Conservation (phyloP, 2,113 vertebrate genomes). For the Onychorhynchus coronatus region DNA sequence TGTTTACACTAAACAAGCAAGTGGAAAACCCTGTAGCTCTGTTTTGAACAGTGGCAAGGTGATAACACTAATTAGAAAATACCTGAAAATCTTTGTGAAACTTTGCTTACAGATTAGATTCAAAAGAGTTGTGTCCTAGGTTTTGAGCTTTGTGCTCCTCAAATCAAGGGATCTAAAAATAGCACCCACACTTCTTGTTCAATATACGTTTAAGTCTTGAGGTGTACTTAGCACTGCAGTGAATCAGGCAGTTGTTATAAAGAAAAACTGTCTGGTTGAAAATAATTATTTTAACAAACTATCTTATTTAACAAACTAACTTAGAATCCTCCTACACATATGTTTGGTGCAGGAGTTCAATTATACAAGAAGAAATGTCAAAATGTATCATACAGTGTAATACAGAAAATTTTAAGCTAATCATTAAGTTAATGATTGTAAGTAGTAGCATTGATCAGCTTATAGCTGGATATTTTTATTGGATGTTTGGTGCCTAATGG, state of each 20-base stretch:
- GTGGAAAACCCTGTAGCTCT: not conserved
- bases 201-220: not conserved
- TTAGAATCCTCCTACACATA: not conserved
- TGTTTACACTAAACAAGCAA: not conserved
- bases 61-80: not conserved
- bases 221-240: not conserved
- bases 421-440: not conserved
- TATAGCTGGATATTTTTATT: not conserved
- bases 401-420: not conserved
- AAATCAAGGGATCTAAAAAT: not conserved
- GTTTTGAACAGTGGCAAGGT: not conserved
- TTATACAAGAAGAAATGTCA: not conserved
- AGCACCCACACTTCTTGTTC: not conserved
- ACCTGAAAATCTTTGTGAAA: not conserved
- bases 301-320: not conserved
- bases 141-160: not conserved
- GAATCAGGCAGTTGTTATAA: not conserved
- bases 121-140: not conserved
- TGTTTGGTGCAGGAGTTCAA: not conserved
- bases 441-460: constrained; percentile 12
- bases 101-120: not conserved
- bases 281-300: not conserved
- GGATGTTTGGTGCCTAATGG: not conserved
- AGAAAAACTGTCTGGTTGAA: not conserved
- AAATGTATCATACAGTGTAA: not conserved